Base-by-base conservation (phyloP, 2,888 invertebrate genomes). In the Nephrotoma appendiculata region DNA sequence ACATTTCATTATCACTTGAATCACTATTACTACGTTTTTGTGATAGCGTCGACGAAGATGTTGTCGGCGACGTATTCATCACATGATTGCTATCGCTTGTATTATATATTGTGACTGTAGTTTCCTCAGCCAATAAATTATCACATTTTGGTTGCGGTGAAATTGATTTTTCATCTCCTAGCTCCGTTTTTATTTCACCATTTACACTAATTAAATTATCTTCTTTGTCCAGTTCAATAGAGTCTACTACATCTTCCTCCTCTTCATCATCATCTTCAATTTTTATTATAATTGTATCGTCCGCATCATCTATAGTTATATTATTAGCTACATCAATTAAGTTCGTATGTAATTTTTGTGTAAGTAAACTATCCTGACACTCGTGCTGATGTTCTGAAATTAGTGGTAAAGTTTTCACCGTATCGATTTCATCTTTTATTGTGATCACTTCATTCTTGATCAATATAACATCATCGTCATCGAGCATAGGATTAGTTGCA, bases 241-340 rank as follows among this genome's bases (percentile, higher is more conserved):
- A 87, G 42, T 88, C 87, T 5, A 87, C 88, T 83, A 88, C 87
- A 86, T 89, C 88, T 45, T 89, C 89, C 11, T 88, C 87, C n/a
- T 88, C 87, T 84, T 42, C 48, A 86, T 86, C 52, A 41, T 57
- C 57, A 42, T 86, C 57, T 57, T 52, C 52, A 31, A 86, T 86
- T 42, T 86, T 71, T 71, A 71, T 71, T 31, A 44, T 42, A 42
- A 41, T 85, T 0, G 6, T 85, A 7, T 43, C 84, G 5, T 85
- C 31, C 9, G 71, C 19, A 71, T 71, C 19, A 71, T 71, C 71
- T 7, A 19, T 31, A 31, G 71, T 5, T 71, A 31, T 31, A 31
- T 31, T 31, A 31, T 31, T 31, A 31, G 31, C 31, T 31, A 31
- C 31, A 31, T 31, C 31, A 31, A 31, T 31, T 31, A 31, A 31